Evolutionary conservation across 2,113 vertebrate genomes (phyloP), one percentile per base, ranked within the genome.

Genomic region (Setophaga coronata): DNA sequence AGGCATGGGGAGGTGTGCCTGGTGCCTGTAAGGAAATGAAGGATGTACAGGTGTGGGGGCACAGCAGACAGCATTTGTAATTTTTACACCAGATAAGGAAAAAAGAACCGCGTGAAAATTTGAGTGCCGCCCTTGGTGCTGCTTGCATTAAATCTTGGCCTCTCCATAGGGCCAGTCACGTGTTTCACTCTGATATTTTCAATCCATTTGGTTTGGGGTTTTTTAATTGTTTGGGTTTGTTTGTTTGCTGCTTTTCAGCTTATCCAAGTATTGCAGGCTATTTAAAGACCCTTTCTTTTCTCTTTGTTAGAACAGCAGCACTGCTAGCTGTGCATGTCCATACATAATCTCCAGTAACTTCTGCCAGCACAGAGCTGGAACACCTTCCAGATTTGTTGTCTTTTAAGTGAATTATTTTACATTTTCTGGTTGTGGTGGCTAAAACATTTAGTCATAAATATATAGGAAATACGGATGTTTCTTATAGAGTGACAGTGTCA

Each of bases 401-500:
- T 77, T 93, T 93, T 82, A 90, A 96, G 70, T 73, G 48, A 96
- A 95, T 91, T 96, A 77, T 66, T 96, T 96, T 57, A 87, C 29
- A 34, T 94, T 95, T 95, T 91, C 61, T 95, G 73, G 54, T 89
- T 82, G 47, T 64, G 42, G 31, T 70, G 14, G 26, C 67, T 89
- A 58, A 95, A 95, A 58, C 36, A 79, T 58, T 85, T 81, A 8
- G 29, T 79, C 82, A 33, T 53, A 94, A 94, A 94, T 81, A 69
- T 47, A 66, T 19, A 33, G 62, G 51, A 94, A 95, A 89, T 82
- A 92, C 20, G 67, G 73, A 77, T 29, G 25, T 80, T 84, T 18
- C 77, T 92, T 95, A 77, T 7, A 36, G 45, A 88, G 40, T 82
- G 80, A 92, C 57, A 74, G 38, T 87, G 54, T 92, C 80, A 89